Percentiles rank a stretch among this genome's conserved stretches.
Evolutionary conservation across 2,113 vertebrate species (phyloP).

Genomic region (Manacus vitellinus): DNA sequence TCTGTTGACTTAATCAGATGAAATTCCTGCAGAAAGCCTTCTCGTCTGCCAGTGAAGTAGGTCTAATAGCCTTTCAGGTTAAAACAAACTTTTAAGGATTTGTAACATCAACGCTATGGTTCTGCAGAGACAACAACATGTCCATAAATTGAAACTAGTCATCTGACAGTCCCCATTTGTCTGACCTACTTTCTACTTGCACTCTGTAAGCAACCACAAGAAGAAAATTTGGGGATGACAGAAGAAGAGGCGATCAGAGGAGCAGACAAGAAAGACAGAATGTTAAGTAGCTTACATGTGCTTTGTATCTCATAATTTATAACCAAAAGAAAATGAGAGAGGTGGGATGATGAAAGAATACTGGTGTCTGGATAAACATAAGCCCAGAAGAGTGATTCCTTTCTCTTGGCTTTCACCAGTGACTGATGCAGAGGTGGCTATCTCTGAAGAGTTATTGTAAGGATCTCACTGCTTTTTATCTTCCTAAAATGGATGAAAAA

Average conservation of each 20-base stretch:
- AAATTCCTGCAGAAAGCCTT: conserved; percentile 34
- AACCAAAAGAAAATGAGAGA: not conserved
- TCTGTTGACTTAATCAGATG: conserved; percentile 8
- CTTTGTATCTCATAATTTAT: not conserved
- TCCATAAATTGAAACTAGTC: not conserved
- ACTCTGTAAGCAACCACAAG: not conserved
- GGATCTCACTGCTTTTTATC: not conserved
- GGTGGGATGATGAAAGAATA: not conserved
- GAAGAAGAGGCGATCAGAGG: not conserved
- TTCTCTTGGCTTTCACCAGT: not conserved
- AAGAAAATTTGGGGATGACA: not conserved
- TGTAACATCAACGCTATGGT: not conserved
- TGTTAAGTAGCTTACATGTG: fast-evolving
- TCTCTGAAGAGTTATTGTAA: not conserved
- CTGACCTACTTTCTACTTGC: conserved; percentile 26
- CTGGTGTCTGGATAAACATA: not conserved
- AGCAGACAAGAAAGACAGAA: not conserved
- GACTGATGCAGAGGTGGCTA: not conserved
- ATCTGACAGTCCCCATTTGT: not conserved
- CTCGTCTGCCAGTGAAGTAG: conserved; percentile 14
- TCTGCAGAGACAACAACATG: not conserved
- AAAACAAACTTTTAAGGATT: conserved; percentile 45
- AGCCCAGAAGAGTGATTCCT: not conserved
- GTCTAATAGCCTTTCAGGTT: conserved; percentile 16
- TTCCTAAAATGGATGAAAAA: not conserved